Conservation (phyloP, 2,797 vertebrate genomes). For the Philypnodon macrostomus region DNA sequence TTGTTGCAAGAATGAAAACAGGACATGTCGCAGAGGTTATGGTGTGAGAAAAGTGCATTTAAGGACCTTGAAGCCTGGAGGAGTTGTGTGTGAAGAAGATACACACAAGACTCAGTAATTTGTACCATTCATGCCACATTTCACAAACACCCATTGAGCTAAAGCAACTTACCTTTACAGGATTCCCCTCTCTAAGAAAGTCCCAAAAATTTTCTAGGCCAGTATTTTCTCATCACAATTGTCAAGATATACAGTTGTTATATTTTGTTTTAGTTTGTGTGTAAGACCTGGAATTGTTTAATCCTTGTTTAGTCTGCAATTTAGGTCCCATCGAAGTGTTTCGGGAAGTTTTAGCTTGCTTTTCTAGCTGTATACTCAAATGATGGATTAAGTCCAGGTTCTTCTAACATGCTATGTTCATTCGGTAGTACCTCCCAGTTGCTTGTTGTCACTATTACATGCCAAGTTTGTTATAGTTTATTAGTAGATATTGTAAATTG, state of each 20-base stretch:
- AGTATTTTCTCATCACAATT: background rate
- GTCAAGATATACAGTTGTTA: too few relatives aligned
- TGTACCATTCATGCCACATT: slow-evolving; percentile 68
- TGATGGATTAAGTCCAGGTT: too few relatives aligned
- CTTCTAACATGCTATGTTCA: too few relatives aligned
- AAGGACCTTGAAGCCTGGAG: slow-evolving; percentile 44
- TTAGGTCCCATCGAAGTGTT: too few relatives aligned
- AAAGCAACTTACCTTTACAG: slow-evolving; percentile 28
- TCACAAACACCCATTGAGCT: slow-evolving; percentile 58
- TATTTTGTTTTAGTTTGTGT: too few relatives aligned
- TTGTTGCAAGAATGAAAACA: slow-evolving; percentile 31
- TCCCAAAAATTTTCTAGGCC: background rate
- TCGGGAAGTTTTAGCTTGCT: too few relatives aligned
- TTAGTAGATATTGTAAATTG: slow-evolving; percentile 9
- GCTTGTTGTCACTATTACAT: too few relatives aligned
- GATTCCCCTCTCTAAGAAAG: background rate
- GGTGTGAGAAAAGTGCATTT: slow-evolving; percentile 30
- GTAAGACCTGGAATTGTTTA: too few relatives aligned
- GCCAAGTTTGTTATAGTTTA: background rate
- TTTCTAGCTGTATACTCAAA: too few relatives aligned
- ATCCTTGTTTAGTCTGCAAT: too few relatives aligned
- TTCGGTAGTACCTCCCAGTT: too few relatives aligned
- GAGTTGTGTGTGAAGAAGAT: slow-evolving; percentile 48
- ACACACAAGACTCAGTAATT: slow-evolving; percentile 53
- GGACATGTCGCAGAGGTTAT: slow-evolving; percentile 21